Evolutionary conservation across 2,797 vertebrate species (phyloP).

Genomic region (Myotis vivesi): DNA sequence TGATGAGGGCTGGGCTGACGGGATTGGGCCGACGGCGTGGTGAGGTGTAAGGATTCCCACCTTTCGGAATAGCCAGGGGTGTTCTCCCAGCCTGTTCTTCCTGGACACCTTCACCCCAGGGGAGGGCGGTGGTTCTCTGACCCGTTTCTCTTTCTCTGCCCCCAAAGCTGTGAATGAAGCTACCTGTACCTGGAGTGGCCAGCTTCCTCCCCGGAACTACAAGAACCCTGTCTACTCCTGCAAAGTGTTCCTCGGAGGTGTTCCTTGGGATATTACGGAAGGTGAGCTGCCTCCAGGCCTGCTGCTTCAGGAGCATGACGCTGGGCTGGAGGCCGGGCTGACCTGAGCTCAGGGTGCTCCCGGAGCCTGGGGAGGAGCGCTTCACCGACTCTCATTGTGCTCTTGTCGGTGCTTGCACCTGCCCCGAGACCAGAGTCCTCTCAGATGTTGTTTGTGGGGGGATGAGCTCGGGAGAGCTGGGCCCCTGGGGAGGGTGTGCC

Average conservation of each 20-base stretch:
- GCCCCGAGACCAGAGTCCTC: background rate
- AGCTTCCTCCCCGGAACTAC: constrained; percentile 96
- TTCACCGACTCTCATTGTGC: background rate
- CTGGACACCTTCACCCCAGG: background rate
- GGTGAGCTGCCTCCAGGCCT: constrained; percentile 83
- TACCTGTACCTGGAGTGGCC: constrained; percentile 97
- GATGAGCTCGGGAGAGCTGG: background rate
- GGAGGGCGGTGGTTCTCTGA: background rate
- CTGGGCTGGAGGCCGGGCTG: background rate
- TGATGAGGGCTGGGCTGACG: background rate
- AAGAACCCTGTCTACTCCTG: constrained; percentile 98
- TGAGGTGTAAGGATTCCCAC: background rate
- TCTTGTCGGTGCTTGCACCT: background rate
- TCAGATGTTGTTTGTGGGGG: background rate
- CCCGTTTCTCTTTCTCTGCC: background rate
- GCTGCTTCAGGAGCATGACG: background rate
- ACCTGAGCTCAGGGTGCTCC: background rate
- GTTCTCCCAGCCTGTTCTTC: background rate
- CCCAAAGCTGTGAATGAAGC: constrained; percentile 95
- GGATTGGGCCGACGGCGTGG: background rate
- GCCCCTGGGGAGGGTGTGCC: background rate
- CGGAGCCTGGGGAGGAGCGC: background rate
- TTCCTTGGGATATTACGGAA: constrained; percentile 99
- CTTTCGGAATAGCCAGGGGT: background rate
- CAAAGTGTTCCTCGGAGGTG: constrained; percentile 98